Percentiles rank a stretch among this genome's conserved stretches.
Evolutionary conservation across 2,797 vertebrate species (phyloP).

Genomic region (Heteromormyrus szaboi): DNA sequence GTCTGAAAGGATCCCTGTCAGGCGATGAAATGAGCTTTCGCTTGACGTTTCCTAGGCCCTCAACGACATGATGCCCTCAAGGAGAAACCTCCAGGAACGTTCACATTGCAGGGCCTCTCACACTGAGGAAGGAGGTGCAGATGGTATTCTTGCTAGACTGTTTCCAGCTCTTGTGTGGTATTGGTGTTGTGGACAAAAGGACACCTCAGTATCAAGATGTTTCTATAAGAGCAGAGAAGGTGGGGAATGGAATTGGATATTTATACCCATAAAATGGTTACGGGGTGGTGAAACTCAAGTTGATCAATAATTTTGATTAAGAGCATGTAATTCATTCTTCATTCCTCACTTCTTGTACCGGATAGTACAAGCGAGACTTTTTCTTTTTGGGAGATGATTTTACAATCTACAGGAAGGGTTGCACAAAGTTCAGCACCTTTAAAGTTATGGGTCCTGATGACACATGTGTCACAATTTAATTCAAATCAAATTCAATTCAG

Average conservation of each 20-base stretch:
- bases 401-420: background rate
- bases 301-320: background rate
- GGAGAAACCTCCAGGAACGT: background rate
- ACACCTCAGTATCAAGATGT: background rate
- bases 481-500: background rate
- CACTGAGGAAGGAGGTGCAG: background rate
- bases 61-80: background rate
- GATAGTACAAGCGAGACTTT: background rate
- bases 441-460: background rate
- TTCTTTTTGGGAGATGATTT: background rate
- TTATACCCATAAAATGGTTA: background rate
- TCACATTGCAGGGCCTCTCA: background rate
- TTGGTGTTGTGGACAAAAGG: background rate
- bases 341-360: background rate
- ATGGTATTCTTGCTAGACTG: background rate
- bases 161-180: background rate
- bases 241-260: background rate
- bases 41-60: background rate
- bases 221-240: background rate
- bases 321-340: background rate
- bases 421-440: background rate
- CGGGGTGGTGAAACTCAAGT: background rate
- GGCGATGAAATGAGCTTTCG: background rate
- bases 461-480: background rate
- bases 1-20: background rate